Percentiles rank a stretch among this genome's conserved stretches.
phyloP scores from a whole-genome alignment of 2,113 vertebrate species.

The Tiliqua scincoides region DNA sequence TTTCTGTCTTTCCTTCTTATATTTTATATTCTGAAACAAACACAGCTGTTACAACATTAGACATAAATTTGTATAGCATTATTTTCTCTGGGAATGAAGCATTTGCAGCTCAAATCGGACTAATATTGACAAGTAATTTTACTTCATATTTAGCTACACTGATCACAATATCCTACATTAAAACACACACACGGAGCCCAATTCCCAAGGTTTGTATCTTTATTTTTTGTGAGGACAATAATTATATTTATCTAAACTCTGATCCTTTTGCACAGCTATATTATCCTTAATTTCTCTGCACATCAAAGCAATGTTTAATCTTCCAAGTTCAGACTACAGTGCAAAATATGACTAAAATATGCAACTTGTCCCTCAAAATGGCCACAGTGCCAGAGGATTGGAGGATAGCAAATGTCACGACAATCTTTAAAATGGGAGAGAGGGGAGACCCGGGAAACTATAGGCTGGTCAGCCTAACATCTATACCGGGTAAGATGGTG shows the following conservation, averaged over 20 bases:
- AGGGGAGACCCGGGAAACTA: no score
- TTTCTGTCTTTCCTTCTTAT: neutral
- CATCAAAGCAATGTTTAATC: neutral
- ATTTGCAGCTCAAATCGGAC: neutral
- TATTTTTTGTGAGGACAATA: neutral
- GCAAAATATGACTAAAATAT: no score
- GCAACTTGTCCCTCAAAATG: no score
- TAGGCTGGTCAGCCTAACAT: no score
- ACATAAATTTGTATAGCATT: neutral
- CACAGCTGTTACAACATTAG: neutral
- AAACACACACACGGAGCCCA: neutral
- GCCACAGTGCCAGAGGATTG: no score
- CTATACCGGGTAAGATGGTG: no score
- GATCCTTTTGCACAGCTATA: neutral
- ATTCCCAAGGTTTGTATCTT: neutral
- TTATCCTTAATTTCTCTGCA: neutral
- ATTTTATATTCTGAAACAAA: neutral
- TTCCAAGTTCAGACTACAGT: neutral
- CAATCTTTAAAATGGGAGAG: no score
- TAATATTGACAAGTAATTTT: neutral
- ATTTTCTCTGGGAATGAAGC: neutral
- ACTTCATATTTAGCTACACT: neutral
- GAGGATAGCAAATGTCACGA: no score
- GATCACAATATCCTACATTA: neutral
- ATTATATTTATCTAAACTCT: neutral